Evolutionary conservation across 2,113 vertebrate species (phyloP).

Genomic region (Oxyruncus cristatus): DNA sequence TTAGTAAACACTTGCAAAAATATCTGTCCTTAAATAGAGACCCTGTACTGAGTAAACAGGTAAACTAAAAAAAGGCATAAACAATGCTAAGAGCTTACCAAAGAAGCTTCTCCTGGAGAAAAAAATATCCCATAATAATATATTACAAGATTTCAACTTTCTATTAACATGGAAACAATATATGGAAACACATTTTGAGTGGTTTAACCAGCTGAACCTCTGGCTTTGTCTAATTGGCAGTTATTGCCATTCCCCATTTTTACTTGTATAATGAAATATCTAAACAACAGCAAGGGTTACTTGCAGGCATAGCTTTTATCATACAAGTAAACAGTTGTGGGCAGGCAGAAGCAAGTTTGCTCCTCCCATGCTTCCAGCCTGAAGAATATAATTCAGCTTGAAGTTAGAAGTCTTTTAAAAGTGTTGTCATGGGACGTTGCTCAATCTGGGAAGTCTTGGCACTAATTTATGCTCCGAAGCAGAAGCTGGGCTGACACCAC

Average conservation of each 20-base stretch:
- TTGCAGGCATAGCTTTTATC: neutral
- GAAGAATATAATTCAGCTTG: constrained; percentile 29
- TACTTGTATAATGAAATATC: neutral
- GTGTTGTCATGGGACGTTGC: neutral
- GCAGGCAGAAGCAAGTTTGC: constrained; percentile 56
- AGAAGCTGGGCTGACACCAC: neutral
- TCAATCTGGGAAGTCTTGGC: neutral
- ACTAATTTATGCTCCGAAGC: neutral
- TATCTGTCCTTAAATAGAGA: neutral
- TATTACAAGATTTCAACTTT: neutral
- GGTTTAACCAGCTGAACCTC: neutral
- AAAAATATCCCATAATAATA: neutral
- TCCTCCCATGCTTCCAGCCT: constrained; percentile 40
- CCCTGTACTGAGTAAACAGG: neutral
- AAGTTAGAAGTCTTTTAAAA: neutral
- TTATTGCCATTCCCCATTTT: neutral
- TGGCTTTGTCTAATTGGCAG: neutral
- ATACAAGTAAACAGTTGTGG: constrained; percentile 24
- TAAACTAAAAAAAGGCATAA: neutral
- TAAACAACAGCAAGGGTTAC: constrained; percentile 2
- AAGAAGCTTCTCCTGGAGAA: neutral
- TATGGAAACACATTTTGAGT: neutral
- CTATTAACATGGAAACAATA: neutral
- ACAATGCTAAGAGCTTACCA: neutral
- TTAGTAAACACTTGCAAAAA: neutral